A percentile compares a stretch with the other conserved stretches of the same genome.
These are phyloP conservation scores for Zeus faber DNA, from an alignment of 2,113 vertebrate species.

Conservation along the genomic window DNA sequence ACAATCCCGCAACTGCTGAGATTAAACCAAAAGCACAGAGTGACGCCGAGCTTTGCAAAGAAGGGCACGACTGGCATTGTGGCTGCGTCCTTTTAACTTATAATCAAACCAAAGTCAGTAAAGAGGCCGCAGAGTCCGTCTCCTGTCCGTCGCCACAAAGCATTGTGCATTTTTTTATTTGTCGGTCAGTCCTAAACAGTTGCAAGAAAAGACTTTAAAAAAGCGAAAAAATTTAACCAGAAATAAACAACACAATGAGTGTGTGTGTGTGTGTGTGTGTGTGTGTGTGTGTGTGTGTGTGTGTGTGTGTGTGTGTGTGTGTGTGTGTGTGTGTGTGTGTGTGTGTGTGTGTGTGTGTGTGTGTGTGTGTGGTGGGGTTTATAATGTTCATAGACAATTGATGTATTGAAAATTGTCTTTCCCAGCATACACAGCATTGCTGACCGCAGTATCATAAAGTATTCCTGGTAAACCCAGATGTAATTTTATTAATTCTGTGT, in stretches of 20 bases:
- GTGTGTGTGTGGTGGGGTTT: constrained; percentile 2
- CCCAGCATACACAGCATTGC: constrained; percentile 34
- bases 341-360: constrained; percentile 7
- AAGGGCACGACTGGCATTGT: no score
- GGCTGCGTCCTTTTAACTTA: no score
- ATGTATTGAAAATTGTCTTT: constrained; percentile 33
- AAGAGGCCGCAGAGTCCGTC: no score
- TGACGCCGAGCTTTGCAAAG: no score
- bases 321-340: constrained; percentile 1
- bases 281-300: constrained; percentile 2
- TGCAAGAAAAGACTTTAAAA: no score
- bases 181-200: no score
- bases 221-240: no score
- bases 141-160: no score
- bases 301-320: neutral
- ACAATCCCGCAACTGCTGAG: no score
- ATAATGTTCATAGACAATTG: constrained; percentile 27
- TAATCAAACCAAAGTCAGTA: no score
- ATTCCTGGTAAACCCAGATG: constrained; percentile 37
- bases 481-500: constrained; percentile 3
- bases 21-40: no score
- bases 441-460: constrained; percentile 33
- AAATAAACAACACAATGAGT: no score
- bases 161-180: neutral
- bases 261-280: neutral